These are phyloP conservation scores for Patella vulgata DNA, from an alignment of 1,140 invertebrate genomes.

Conservation along the genomic window DNA sequence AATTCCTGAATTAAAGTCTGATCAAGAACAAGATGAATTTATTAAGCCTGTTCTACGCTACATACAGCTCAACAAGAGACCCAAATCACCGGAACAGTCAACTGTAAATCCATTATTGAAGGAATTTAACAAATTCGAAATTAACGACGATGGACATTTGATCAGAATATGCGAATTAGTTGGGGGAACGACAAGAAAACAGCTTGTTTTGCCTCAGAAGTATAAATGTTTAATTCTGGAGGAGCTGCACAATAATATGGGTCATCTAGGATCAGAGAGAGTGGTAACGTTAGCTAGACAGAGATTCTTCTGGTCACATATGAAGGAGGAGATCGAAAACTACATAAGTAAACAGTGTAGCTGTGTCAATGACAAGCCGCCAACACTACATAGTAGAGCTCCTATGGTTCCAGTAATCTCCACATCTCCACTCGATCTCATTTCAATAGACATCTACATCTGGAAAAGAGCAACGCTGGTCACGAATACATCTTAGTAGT, in stretches of 20 bases:
- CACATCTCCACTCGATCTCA: slow-evolving; percentile 20
- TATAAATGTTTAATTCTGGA: slow-evolving; percentile 1
- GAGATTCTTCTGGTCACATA: slow-evolving; percentile 31
- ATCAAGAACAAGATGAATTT: too few species aligned
- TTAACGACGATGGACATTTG: too few species aligned
- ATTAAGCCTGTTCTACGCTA: too few species aligned
- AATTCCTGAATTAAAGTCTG: too few species aligned
- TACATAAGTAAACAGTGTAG: slow-evolving; percentile 10
- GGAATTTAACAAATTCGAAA: too few species aligned
- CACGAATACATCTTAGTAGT: slow-evolving; percentile 45
- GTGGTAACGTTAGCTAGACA: too few species aligned
- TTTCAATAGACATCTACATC: slow-evolving; percentile 29
- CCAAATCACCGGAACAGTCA: background rate
- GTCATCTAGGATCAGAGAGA: slow-evolving; percentile 30
- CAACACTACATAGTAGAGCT: background rate
- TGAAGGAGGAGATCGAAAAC: slow-evolving; percentile 16
- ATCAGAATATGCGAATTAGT: too few species aligned
- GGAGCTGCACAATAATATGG: slow-evolving; percentile 29
- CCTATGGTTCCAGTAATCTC: slow-evolving; percentile 20
- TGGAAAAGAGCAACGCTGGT: slow-evolving; percentile 28
- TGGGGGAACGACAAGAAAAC: too few species aligned
- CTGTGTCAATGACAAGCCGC: slow-evolving; percentile 18
- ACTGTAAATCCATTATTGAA: too few species aligned
- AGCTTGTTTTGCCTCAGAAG: slow-evolving; percentile 9
- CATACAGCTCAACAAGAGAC: slow-evolving; percentile 6